These are phyloP conservation scores for Platycheirus albimanus DNA, from an alignment of 2,888 invertebrate genomes.

Conservation along the genomic window DNA sequence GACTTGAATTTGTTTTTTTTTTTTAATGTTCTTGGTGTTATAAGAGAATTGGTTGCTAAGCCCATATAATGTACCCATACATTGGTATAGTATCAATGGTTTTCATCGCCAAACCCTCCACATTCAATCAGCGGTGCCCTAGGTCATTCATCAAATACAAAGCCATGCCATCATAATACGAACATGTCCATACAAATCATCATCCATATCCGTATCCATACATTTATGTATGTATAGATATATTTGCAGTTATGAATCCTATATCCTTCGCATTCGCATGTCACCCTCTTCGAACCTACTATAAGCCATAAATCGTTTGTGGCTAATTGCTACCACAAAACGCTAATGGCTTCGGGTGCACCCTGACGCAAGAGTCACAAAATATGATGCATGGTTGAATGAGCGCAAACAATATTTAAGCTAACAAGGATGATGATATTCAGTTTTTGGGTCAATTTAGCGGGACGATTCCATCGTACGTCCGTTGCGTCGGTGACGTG, in stretches of 20 bases:
- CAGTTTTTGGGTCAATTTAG: not conserved
- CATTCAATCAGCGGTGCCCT: slow-evolving; percentile 53
- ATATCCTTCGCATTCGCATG: not conserved
- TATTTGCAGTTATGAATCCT: slow-evolving; percentile 46
- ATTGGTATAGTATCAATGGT: not conserved
- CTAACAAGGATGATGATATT: slow-evolving; percentile 32
- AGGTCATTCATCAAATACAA: slow-evolving; percentile 52
- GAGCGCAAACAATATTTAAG: slow-evolving; percentile 39
- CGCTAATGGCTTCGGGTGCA: slow-evolving; percentile 59
- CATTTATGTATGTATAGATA: not conserved
- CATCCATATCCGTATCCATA: slow-evolving; percentile 27
- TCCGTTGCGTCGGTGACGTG: not conserved
- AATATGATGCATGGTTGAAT: slow-evolving; percentile 56
- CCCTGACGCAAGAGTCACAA: slow-evolving; percentile 45
- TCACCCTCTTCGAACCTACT: slow-evolving; percentile 24
- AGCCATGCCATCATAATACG: slow-evolving; percentile 17
- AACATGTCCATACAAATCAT: too few species aligned
- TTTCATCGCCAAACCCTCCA: slow-evolving; percentile 1
- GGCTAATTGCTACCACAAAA: slow-evolving; percentile 70
- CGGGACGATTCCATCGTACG: too few species aligned
- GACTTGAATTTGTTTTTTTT: too few species aligned
- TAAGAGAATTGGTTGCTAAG: too few species aligned
- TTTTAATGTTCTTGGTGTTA: too few species aligned
- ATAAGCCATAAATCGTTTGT: slow-evolving; percentile 64
- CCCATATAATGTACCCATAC: not conserved